Evolutionary conservation across 2,113 vertebrate species (phyloP).

Genomic region (Baryphthengus martii): DNA sequence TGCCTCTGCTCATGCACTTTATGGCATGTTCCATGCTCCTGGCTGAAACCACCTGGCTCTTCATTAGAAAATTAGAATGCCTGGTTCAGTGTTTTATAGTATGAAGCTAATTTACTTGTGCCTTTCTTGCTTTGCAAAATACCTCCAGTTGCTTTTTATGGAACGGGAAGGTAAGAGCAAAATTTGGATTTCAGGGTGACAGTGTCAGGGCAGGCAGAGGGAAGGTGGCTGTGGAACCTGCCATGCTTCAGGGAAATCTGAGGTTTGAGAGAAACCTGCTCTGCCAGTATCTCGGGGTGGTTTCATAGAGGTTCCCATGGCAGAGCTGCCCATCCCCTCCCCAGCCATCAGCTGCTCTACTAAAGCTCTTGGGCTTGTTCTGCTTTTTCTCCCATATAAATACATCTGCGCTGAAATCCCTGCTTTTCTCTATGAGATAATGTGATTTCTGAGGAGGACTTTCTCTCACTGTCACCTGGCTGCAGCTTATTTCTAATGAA

Average conservation of each 20-base stretch:
- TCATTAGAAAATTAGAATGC: neutral
- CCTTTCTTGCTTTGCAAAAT: neutral
- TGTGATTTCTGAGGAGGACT: neutral
- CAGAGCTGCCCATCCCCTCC: neutral
- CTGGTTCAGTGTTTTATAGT: neutral
- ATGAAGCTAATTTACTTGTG: neutral
- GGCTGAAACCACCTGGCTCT: neutral
- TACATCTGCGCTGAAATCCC: neutral
- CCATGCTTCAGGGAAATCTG: neutral
- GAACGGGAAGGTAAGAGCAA: neutral
- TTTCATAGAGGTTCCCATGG: neutral
- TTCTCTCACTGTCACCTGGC: neutral
- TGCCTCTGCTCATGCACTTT: neutral
- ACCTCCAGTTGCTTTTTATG: neutral
- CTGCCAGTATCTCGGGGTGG: neutral
- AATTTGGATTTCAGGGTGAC: neutral
- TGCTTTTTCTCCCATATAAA: neutral
- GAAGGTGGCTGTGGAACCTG: neutral
- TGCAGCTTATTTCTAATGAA: conserved; percentile 15
- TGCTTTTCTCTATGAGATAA: neutral
- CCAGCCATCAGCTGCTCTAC: neutral
- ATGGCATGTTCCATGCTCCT: neutral
- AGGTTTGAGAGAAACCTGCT: neutral
- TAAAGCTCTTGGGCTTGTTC: neutral
- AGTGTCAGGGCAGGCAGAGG: neutral